Conservation (phyloP, 2,113 vertebrate species). For the Oreochromis spilurus region DNA sequence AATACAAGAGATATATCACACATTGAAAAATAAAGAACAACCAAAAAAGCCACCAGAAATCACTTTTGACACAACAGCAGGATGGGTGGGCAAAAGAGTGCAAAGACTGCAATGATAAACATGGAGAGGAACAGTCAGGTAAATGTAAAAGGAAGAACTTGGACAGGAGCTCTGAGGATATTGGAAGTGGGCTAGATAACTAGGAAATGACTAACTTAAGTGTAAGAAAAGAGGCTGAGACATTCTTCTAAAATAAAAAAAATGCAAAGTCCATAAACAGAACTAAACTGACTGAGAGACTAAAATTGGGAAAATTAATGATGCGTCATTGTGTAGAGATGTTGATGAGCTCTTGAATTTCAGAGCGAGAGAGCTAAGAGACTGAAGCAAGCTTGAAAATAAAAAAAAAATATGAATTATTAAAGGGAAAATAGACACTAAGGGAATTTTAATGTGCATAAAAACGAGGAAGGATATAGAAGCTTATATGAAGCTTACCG, state of each 20-base stretch:
- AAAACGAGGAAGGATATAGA: too few species aligned
- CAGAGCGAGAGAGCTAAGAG: not conserved
- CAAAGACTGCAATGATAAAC: not conserved
- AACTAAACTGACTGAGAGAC: not conserved
- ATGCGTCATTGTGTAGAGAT: not conserved
- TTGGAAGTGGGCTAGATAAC: not conserved
- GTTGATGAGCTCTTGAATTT: not conserved
- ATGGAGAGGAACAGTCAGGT: not conserved
- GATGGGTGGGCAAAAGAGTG: not conserved
- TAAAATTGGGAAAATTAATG: not conserved
- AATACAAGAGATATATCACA: not conserved
- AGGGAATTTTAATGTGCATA: too few species aligned
- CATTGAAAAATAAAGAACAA: not conserved
- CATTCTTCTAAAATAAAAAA: not conserved
- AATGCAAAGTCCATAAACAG: rapidly evolving
- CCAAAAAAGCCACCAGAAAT: not conserved
- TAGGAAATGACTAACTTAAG: not conserved
- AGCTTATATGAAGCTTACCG: too few species aligned
- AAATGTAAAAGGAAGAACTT: not conserved
- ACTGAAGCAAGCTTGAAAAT: not conserved
- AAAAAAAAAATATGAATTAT: too few species aligned
- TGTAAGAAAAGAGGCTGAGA: not conserved
- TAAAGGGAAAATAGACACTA: too few species aligned
- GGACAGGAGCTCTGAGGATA: not conserved
- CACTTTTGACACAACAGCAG: rapidly evolving